These are phyloP conservation scores for Eudemis profundana DNA, from an alignment of 2,888 invertebrate species.

Conservation along the genomic window DNA sequence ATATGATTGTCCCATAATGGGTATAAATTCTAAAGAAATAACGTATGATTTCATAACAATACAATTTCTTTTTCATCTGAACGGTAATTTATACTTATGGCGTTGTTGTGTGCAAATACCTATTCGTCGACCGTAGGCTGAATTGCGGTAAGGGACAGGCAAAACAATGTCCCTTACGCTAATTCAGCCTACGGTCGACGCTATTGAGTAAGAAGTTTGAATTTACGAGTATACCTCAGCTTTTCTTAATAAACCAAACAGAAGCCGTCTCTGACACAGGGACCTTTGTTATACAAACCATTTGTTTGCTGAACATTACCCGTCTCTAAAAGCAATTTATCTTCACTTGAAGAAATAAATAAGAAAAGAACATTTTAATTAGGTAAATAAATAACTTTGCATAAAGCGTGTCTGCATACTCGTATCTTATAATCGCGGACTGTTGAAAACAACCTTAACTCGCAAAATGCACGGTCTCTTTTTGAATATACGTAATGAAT, in stretches of 20 bases:
- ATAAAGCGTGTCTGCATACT: no score
- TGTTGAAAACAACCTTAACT: background rate
- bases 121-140: no score
- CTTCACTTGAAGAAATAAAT: constrained; percentile 21
- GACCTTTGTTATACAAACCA: constrained; percentile 9
- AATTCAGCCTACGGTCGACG: no score
- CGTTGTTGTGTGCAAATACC: background rate
- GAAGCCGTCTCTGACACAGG: constrained; percentile 6
- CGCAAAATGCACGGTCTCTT: background rate
- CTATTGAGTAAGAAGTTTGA: constrained; percentile 19
- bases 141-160: no score
- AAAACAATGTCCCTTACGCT: no score
- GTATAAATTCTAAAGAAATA: no score
- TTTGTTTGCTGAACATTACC: constrained; percentile 14
- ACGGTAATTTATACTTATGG: no score
- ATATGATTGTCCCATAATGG: no score
- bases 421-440: background rate
- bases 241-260: constrained; percentile 10
- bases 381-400: constrained; percentile 3
- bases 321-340: constrained; percentile 16
- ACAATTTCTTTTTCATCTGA: no score
- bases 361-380: constrained; percentile 7
- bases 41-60: background rate
- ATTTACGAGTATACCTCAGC: constrained; percentile 6
- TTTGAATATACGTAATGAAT: background rate